Evolutionary conservation across 2,113 vertebrate genomes (phyloP).

Genomic region (Paramormyrops kingsleyae): DNA sequence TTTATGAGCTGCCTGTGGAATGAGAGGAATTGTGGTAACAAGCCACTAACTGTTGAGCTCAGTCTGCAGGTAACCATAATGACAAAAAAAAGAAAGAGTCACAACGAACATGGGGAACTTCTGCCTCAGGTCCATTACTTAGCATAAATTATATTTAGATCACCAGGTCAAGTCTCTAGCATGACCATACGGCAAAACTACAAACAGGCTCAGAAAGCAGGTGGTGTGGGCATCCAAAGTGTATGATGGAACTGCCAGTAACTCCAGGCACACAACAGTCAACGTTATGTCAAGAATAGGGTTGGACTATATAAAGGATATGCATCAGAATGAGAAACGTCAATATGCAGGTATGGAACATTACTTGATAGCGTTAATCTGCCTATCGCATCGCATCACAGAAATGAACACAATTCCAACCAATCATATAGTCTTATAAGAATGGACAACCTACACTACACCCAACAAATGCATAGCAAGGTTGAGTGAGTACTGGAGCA

Average conservation of each 20-base stretch:
- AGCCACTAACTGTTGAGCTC: constrained; percentile 46
- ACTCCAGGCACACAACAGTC: neutral
- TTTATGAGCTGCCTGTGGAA: constrained; percentile 40
- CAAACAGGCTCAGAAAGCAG: neutral
- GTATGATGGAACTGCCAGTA: neutral
- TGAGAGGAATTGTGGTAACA: constrained; percentile 44
- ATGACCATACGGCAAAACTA: neutral
- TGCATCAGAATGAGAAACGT: neutral
- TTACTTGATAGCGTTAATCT: neutral
- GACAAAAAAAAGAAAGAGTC: neutral
- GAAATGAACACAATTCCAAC: neutral
- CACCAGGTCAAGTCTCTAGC: neutral
- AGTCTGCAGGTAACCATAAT: constrained; percentile 26
- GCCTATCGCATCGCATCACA: neutral
- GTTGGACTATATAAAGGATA: neutral
- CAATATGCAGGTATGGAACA: neutral
- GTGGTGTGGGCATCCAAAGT: neutral
- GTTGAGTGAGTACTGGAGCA: neutral
- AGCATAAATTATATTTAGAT: neutral
- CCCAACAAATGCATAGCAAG: neutral
- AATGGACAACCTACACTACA: neutral
- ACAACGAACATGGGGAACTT: neutral
- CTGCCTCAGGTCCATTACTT: neutral
- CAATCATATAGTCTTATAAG: neutral
- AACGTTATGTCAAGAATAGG: neutral